These are phyloP conservation scores for Lerema accius DNA, from an alignment of 1,140 invertebrate species.

Conservation along the genomic window DNA sequence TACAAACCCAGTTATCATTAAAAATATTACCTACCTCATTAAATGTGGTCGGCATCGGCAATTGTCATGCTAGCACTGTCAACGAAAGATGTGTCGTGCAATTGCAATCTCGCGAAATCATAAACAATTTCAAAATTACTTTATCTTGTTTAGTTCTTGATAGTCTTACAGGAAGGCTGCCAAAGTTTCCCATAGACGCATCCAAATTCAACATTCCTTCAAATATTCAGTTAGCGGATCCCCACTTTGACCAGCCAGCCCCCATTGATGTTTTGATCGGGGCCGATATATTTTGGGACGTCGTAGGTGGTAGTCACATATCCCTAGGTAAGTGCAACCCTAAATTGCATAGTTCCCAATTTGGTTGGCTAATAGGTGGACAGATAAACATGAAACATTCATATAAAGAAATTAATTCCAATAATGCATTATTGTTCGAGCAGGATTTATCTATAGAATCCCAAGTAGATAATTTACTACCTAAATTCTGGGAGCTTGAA, in stretches of 20 bases:
- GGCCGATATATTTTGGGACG: background rate
- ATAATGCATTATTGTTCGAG: background rate
- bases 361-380: constrained; percentile 8
- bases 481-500: background rate
- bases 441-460: constrained; percentile 14
- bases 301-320: background rate
- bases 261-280: background rate
- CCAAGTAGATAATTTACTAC: background rate
- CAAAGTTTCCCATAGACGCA: constrained; percentile 16
- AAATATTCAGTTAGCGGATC: constrained; percentile 20
- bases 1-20: constrained; percentile 23
- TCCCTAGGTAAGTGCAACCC: constrained; percentile 4
- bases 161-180: constrained; percentile 16
- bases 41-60: constrained; percentile 19
- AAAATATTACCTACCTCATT: constrained; percentile 17
- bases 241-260: constrained; percentile 19
- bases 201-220: constrained; percentile 12
- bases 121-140: constrained; percentile 16
- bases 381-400: background rate
- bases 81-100: constrained; percentile 20
- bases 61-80: constrained; percentile 15
- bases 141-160: constrained; percentile 14
- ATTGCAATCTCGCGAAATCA: background rate
- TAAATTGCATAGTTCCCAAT: background rate
- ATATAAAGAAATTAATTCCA: background rate